Percentiles rank a stretch among this genome's conserved stretches.
These are phyloP conservation scores for Heterohyrax brucei DNA, from an alignment of 2,797 vertebrate genomes.

Conservation along the genomic window DNA sequence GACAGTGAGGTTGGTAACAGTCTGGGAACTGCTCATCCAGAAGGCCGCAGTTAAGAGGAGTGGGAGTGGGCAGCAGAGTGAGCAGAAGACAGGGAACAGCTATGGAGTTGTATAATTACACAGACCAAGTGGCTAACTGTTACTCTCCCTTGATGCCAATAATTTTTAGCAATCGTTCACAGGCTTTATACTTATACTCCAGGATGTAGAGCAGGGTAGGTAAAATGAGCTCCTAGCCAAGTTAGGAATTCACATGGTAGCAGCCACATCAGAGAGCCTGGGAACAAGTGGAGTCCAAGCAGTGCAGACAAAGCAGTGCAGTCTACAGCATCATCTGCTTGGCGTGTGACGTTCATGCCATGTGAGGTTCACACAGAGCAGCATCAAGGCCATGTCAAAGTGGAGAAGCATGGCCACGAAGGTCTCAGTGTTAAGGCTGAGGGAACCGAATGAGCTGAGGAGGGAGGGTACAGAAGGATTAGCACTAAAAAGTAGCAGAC, in stretches of 20 bases:
- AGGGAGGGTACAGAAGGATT: not conserved
- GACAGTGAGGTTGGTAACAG: not conserved
- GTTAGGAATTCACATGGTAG: constrained; percentile 22
- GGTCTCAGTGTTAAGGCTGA: not conserved
- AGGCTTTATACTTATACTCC: not conserved
- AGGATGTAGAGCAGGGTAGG: not conserved
- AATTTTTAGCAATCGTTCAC: not conserved
- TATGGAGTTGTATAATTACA: not conserved
- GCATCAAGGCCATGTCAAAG: not conserved
- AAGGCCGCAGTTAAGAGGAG: not conserved
- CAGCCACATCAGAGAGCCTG: not conserved
- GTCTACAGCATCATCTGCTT: not conserved
- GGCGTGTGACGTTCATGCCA: not conserved
- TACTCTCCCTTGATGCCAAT: not conserved
- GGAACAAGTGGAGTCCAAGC: not conserved
- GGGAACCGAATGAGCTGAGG: not conserved
- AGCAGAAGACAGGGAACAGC: not conserved
- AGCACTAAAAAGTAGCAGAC: not conserved
- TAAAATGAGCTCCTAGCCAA: not conserved
- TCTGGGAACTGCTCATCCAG: not conserved
- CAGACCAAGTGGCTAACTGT: not conserved
- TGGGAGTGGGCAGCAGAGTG: not conserved
- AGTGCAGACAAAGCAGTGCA: not conserved
- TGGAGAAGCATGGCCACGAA: not conserved
- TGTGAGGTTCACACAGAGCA: not conserved